phyloP scores from a whole-genome alignment of 2,113 vertebrate genomes.

The Cyprinodon tularosa region DNA sequence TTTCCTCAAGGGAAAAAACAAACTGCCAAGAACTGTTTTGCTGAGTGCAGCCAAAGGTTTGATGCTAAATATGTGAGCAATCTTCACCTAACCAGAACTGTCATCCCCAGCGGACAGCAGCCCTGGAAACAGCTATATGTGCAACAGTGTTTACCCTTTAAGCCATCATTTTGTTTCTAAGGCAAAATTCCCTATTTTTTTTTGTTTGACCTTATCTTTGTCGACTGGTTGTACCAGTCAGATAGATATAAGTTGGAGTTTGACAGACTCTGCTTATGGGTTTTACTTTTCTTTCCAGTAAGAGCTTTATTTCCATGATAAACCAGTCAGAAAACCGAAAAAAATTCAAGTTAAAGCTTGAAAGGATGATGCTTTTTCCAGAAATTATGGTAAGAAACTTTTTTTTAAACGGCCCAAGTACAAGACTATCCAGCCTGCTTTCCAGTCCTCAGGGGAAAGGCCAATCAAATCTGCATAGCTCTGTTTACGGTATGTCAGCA shows the following conservation, averaged over 20 bases:
- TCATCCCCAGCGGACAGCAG: conserved; percentile 38
- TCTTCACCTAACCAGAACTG: conserved; percentile 25
- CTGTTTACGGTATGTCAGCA: too few species aligned
- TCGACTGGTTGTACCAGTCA: neutral
- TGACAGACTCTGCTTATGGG: neutral
- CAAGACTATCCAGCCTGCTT: too few species aligned
- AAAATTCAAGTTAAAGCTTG: too few species aligned
- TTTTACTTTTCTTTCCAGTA: too few species aligned
- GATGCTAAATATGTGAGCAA: conserved; percentile 49
- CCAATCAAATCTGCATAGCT: too few species aligned
- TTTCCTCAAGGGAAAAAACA: conserved; percentile 26
- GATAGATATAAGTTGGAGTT: neutral
- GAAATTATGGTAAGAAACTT: too few species aligned
- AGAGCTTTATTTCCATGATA: too few species aligned
- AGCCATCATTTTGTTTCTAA: neutral
- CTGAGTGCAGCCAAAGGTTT: conserved; percentile 29
- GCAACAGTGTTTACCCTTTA: conserved; percentile 18
- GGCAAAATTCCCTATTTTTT: neutral
- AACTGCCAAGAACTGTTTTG: conserved; percentile 37
- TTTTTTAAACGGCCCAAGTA: too few species aligned
- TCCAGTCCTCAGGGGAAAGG: too few species aligned
- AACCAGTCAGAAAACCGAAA: too few species aligned
- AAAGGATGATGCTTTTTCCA: too few species aligned
- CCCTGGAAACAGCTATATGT: conserved; percentile 26
- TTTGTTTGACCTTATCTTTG: neutral